phyloP scores from a whole-genome alignment of 2,888 invertebrate genomes.

The Andrena hattorfiana region DNA sequence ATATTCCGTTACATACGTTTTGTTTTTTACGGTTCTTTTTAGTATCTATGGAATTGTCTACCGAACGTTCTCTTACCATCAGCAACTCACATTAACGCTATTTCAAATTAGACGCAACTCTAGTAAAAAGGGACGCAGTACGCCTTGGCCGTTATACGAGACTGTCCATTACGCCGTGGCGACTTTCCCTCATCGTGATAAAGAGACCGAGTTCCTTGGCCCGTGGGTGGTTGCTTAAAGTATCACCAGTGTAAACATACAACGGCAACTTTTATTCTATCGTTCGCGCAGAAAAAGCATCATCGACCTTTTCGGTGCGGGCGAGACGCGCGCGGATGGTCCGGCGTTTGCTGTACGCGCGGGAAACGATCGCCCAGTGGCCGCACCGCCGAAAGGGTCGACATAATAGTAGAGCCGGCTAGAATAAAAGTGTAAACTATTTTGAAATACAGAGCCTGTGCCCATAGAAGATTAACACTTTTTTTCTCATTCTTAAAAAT shows the following conservation, averaged over 20 bases:
- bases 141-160: conserved; percentile 29
- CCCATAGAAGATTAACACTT: conserved; percentile 32
- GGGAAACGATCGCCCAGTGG: background rate
- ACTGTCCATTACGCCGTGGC: conserved; percentile 28
- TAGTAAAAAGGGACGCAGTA: conserved; percentile 35
- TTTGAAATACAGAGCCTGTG: conserved; percentile 45
- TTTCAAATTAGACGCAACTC: conserved; percentile 48
- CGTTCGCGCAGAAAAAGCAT: conserved; percentile 17
- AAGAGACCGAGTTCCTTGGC: conserved; percentile 38
- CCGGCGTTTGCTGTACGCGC: too few species aligned
- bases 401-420: background rate
- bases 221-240: conserved; percentile 39
- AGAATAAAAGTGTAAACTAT: conserved; percentile 30
- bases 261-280: conserved; percentile 21
- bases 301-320: background rate
- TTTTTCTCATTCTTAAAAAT: conserved; percentile 13
- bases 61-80: background rate
- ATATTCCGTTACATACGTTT: conserved; percentile 36
- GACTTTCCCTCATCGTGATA: conserved; percentile 46
- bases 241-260: conserved; percentile 22
- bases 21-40: conserved; percentile 17
- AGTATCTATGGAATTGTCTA: conserved; percentile 4
- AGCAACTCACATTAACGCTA: conserved; percentile 31
- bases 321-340: too few species aligned
- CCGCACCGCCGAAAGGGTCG: background rate